Evolutionary conservation across 2,888 invertebrate genomes (phyloP), one percentile per base, ranked within the genome.

Genomic region (Ophioninae sp.): DNA sequence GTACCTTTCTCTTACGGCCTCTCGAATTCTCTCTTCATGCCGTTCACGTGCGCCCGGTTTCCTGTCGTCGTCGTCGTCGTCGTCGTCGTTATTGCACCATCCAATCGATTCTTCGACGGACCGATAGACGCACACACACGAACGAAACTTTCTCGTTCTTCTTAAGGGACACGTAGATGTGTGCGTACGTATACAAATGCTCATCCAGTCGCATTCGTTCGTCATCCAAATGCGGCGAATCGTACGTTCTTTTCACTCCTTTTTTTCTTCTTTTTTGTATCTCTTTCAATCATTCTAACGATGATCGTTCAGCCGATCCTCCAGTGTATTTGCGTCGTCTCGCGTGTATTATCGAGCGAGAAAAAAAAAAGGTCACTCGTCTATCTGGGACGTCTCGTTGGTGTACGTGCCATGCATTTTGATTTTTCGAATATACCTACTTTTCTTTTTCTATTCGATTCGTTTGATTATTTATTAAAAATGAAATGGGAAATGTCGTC

Each of bases 31-130:
- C 84, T 89, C 85, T 76, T 86, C 86, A 89, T 88, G 87, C 89
- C 68, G 61, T 65, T 84, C 86, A 85, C 88, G 88, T 86, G 74
- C 64, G 30, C 82, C 44, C 10, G 80, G 85, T 84, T 88, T 88
- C 88, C 89, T 87, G 87, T 87, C 82, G 82, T 75, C 21, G 39
- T 65, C 56, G 64, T 74, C 81, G 81, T 72, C 86, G 74, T 74
- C 57, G 67, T 23, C 70, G 56, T 64, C 56, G 62, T 82, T 85
- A 85, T 85, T 87, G 87, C 86, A 84, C 82, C 78, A 85, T 80
- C 84, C 85, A 85, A 88, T 88, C 87, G 88, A 88, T 88, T 86
- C 74, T 85, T 44, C 21, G 73, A 78, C 70, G 65, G 59, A 67
- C 83, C 50, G 44, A 68, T 23, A 41, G 39, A 72, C n/a, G n/a